Evolutionary conservation across 2,113 vertebrate species (phyloP).

Genomic region (Herpailurus yagouaroundi): DNA sequence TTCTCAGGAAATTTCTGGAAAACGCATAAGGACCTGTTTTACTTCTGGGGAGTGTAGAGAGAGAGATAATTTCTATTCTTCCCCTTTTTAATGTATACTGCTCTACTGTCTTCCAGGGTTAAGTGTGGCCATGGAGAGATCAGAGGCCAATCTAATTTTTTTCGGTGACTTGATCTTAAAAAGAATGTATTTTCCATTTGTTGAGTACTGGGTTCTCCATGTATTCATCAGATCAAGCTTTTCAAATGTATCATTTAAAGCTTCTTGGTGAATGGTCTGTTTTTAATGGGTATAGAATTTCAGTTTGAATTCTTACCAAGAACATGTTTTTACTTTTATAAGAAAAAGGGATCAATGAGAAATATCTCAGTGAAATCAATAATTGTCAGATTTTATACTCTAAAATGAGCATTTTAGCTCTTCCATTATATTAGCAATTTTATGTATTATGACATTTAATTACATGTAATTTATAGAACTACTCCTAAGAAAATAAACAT

Average conservation of each 20-base stretch:
- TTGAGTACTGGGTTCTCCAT: background rate
- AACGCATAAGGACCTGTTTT: background rate
- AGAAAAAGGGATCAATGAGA: background rate
- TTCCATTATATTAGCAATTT: background rate
- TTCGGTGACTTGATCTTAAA: background rate
- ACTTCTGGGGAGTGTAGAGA: background rate
- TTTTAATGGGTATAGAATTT: too few species aligned
- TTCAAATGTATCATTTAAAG: background rate
- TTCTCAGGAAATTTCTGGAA: conserved; percentile 1
- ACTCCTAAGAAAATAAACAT: background rate
- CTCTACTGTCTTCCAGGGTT: background rate
- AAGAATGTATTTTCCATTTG: background rate
- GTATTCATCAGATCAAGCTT: background rate
- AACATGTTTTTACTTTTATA: background rate
- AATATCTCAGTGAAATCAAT: conserved; percentile 32
- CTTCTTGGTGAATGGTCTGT: background rate
- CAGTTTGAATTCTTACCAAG: conserved; percentile 20
- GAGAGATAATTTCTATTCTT: conserved; percentile 2
- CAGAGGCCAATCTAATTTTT: background rate
- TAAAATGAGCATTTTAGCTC: background rate
- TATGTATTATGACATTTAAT: background rate
- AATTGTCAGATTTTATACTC: background rate
- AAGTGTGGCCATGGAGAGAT: background rate
- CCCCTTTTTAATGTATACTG: background rate
- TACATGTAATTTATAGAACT: background rate